Percentiles rank a stretch among this genome's conserved stretches.
Conservation (phyloP, 2,113 vertebrate species). For the Athene cunicularia region DNA sequence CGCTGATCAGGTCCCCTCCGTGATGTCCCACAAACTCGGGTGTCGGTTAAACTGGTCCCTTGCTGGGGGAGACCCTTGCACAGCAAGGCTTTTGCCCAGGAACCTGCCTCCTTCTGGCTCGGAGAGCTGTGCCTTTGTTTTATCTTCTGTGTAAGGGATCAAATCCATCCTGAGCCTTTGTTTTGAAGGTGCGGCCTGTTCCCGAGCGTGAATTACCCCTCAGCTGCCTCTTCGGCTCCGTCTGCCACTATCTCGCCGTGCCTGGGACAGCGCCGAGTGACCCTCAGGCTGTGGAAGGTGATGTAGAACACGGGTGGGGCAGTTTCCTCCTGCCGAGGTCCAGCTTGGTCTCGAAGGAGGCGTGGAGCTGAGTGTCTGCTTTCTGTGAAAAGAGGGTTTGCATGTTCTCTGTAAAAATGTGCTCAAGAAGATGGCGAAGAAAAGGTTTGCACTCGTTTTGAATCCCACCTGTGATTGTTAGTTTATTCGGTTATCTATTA, state of each 20-base stretch:
- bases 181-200: not conserved
- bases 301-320: not conserved
- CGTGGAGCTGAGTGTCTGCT: not conserved
- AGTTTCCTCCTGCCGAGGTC: not conserved
- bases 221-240: accelerated
- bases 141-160: not conserved
- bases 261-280: not conserved
- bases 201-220: not conserved
- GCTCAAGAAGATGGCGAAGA: not conserved
- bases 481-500: constrained; percentile 77
- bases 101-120: not conserved
- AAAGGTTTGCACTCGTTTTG: constrained; percentile 37
- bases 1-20: not conserved
- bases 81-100: not conserved
- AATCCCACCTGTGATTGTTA: constrained; percentile 72
- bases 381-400: not conserved
- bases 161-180: not conserved
- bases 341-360: not conserved
- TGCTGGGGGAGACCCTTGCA: not conserved
- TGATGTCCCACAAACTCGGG: not conserved
- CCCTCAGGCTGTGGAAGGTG: constrained; percentile 25
- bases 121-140: not conserved
- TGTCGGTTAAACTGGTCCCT: not conserved
- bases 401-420: not conserved
- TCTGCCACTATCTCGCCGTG: too few species aligned